Base-by-base conservation (phyloP, 2,888 invertebrate genomes). In the Eucriotettix oculatus region DNA sequence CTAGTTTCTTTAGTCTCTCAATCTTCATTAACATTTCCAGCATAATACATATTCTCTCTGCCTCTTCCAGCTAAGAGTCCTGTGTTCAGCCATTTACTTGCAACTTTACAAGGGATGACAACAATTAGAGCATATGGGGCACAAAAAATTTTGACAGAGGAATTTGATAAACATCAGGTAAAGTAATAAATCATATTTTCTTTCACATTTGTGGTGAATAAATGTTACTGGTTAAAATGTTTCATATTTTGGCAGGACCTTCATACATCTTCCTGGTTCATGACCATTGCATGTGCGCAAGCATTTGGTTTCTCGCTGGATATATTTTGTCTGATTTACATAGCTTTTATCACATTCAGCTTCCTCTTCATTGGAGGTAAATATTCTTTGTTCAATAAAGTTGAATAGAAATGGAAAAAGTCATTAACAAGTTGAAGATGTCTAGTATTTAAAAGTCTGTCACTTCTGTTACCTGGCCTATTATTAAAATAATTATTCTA, bases 271-370 rank as follows among this genome's bases (percentile, higher is more conserved):
- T 87, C 96, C 10, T 97, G 91, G 87, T 96, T 85, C 71, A 77
- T 92, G 68, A 94, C 93, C 72, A 83, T 98, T 59, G 83, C 90
- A 0, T 87, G 90, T 9, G 90, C 90, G 16, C 84, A 96, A 63
- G 95, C 97, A 66, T 94, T 98, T 69, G 96, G 94, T 0, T 89
- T 94, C 69, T 90, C 90, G 82, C 75, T 98, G 68, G 98, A 98
- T 72, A 78, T 90, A 65, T 82, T 93, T 58, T 95, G 95, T 70
- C 83, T 90, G 0, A 65, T 88, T 9, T 97, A 94, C 74, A 90
- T 97, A 62, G 82, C 84, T 0, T 72, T 89, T 54, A 93, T 96
- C 0, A 90, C 94, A 0, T 77, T 91, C 67, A 89, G 90, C 68
- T 91, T 93, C 73, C 82, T 96, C 59, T 71, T 90, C 0, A 76